Evolutionary conservation across 2,888 invertebrate species (phyloP).

Genomic region (Chrysolina americana): DNA sequence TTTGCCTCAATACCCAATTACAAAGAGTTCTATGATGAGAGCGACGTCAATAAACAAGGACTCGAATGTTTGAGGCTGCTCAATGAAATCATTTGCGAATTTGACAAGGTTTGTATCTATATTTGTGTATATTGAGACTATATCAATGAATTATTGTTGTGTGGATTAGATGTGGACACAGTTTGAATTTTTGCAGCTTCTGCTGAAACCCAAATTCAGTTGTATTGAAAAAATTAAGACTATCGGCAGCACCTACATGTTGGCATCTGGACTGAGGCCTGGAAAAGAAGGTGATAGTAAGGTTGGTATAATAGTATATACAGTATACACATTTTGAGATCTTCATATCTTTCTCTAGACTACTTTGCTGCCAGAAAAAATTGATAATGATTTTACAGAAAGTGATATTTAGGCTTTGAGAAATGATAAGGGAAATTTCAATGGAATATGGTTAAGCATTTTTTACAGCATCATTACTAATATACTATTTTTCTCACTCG

Average conservation of each 20-base stretch:
- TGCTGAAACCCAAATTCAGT: slow-evolving; percentile 94
- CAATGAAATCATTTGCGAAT: slow-evolving; percentile 98
- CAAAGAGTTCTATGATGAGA: slow-evolving; percentile 96
- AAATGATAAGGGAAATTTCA: too few relatives aligned
- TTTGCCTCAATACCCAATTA: slow-evolving; percentile 99
- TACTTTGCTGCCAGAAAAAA: too few relatives aligned
- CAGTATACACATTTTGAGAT: too few relatives aligned
- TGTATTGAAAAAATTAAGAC: slow-evolving; percentile 99
- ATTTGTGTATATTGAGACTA: not conserved
- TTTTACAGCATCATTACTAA: too few relatives aligned
- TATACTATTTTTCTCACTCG: too few relatives aligned
- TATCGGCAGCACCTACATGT: slow-evolving; percentile 98
- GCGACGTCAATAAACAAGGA: slow-evolving; percentile 96
- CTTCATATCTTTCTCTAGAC: too few relatives aligned
- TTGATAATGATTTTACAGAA: too few relatives aligned
- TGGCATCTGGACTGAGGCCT: slow-evolving; percentile 92
- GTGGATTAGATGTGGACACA: slow-evolving; percentile 5
- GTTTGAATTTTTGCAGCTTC: slow-evolving; percentile 74
- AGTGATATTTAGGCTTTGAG: too few relatives aligned
- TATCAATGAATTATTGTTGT: not conserved
- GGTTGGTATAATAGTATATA: slow-evolving; percentile 69
- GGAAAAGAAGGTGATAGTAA: slow-evolving; percentile 85
- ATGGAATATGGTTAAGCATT: too few relatives aligned
- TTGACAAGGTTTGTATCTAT: slow-evolving; percentile 85
- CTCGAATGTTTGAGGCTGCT: slow-evolving; percentile 93